Evolutionary conservation across 2,888 invertebrate species (phyloP).

Genomic region (Bombylius discolor): DNA sequence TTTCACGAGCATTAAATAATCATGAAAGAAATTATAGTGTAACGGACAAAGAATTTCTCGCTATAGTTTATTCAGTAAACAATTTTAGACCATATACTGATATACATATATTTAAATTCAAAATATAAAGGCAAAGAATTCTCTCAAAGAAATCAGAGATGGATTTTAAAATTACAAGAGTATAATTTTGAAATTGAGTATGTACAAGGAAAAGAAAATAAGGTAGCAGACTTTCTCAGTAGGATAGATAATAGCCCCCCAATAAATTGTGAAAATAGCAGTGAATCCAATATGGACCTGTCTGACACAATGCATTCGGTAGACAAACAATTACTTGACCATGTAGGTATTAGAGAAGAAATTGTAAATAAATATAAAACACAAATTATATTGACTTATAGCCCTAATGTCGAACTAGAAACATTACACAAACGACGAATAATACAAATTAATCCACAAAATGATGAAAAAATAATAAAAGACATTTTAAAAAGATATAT

Average conservation of each 20-base stretch:
- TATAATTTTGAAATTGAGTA: conserved; percentile 6
- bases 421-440: no score
- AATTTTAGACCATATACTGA: conserved; percentile 10
- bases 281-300: conserved; percentile 3
- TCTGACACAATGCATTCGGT: conserved; percentile 6
- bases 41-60: conserved; percentile 12
- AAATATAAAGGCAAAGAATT: conserved; percentile 9
- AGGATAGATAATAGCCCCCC: conserved; percentile 6
- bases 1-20: conserved; percentile 1
- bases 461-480: no score
- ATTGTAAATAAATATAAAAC: no score
- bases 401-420: no score
- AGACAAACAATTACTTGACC: conserved; percentile 6
- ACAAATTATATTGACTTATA: no score
- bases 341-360: conserved; percentile 5
- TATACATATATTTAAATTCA: conserved; percentile 7
- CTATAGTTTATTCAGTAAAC: conserved; percentile 12
- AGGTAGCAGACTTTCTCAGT: conserved; percentile 7
- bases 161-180: conserved; percentile 5
- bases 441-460: no score
- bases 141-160: conserved; percentile 7
- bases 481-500: no score
- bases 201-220: conserved; percentile 5
- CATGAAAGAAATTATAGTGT: conserved; percentile 10
- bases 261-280: no score